phyloP scores from a whole-genome alignment of 2,888 invertebrate genomes.

The Volucella bombylans region DNA sequence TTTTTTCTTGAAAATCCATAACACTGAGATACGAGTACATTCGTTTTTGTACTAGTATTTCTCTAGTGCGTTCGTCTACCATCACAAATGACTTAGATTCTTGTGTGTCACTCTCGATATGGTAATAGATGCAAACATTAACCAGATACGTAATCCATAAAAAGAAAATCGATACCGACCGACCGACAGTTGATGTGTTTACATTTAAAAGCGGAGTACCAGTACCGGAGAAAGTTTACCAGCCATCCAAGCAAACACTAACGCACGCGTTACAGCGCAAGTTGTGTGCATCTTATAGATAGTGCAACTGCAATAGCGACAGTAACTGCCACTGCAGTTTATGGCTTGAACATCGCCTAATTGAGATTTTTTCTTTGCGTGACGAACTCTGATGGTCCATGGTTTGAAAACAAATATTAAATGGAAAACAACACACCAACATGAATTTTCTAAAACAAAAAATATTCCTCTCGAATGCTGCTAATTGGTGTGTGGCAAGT shows the following conservation, averaged over 20 bases:
- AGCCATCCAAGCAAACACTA: conserved; percentile 42
- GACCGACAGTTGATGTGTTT: conserved; percentile 25
- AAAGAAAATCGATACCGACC: conserved; percentile 55
- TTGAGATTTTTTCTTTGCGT: conserved; percentile 65
- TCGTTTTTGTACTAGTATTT: background rate
- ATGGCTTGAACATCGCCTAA: conserved; percentile 47
- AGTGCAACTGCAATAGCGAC: conserved; percentile 6
- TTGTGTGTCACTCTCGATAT: conserved; percentile 53
- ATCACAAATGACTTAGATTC: conserved; percentile 28
- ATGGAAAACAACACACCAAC: conserved; percentile 26
- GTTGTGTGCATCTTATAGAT: background rate
- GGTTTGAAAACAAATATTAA: conserved; percentile 39
- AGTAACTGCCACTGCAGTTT: conserved; percentile 35
- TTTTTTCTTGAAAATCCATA: conserved; percentile 9
- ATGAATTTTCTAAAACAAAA: background rate
- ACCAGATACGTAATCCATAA: conserved; percentile 47
- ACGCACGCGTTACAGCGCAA: conserved; percentile 22
- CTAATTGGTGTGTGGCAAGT: conserved; percentile 66
- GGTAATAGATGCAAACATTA: conserved; percentile 49
- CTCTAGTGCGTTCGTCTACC: conserved; percentile 2
- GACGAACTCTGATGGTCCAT: conserved; percentile 28
- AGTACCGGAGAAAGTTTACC: conserved; percentile 56
- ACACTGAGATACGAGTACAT: background rate
- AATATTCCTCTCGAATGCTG: conserved; percentile 56
- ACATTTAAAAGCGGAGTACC: conserved; percentile 25